Evolutionary conservation across 2,888 invertebrate genomes (phyloP), one percentile per base, ranked within the genome.

Genomic region (Leptinotarsa juncta): DNA sequence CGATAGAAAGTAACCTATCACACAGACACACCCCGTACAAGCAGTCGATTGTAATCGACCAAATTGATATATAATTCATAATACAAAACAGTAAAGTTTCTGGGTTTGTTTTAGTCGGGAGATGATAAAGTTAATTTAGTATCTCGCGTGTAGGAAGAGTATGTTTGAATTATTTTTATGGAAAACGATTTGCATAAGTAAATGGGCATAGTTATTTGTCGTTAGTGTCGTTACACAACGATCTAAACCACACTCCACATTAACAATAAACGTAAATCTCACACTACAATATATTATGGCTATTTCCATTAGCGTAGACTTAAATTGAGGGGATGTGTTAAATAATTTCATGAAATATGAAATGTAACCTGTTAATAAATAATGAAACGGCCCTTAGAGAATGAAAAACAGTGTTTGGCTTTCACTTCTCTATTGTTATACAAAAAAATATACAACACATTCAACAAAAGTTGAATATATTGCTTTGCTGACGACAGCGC

Each of bases 161-260:
- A 10, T 42, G 62, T 62, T 62, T 62, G 26, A 62, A 20, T 62
- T 32, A 62, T 62, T 62, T 62, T 62, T 62, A 62, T 62, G 62
- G 48, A 20, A 57, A 69, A 20, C 69, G 49, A 69, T 69, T 69
- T 69, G 48, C 69, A 69, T 69, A 69, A 62, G 48, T 65, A 73
- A 73, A 73, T 69, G 73, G 50, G 18, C 55, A 53, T 53, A 18
- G 69, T 55, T 70, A 65, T 71, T 70, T 65, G 73, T 70, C 55
- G 32, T 70, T 73, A 65, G 49, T 68, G 73, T 72, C 72, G 60
- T 73, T 73, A 70, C 53, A 26, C 10, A 62, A 62, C 62, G n/a
- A 42, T 62, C 62, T 62, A n/a, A 42, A 42, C 26, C 62, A 62
- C 62, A 62, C 62, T 62, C n/a, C 62, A 18, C 42, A 62, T 42